Evolutionary conservation across 1,140 invertebrate genomes (phyloP).

Genomic region (Kradibia gibbosae): DNA sequence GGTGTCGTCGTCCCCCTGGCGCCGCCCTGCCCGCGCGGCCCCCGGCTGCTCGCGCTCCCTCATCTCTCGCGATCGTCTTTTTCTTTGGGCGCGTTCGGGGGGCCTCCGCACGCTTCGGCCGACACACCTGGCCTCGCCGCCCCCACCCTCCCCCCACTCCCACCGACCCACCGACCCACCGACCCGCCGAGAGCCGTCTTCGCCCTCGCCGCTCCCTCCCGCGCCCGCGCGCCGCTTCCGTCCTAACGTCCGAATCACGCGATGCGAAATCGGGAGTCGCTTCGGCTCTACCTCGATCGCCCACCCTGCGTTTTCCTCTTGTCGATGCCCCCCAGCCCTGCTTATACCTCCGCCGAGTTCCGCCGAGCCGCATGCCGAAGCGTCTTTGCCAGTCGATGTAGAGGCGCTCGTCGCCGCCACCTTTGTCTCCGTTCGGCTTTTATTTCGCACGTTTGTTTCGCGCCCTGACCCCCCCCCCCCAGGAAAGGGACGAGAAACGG

Average conservation of each 20-base stretch:
- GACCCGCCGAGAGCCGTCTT: background rate
- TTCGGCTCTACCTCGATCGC: slow-evolving; percentile 38
- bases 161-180: slow-evolving; percentile 16
- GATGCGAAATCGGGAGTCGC: slow-evolving; percentile 60
- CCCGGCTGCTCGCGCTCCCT: background rate
- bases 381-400: too few species aligned
- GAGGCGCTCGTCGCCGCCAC: too few species aligned
- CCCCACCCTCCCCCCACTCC: slow-evolving; percentile 34
- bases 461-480: too few species aligned
- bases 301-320: slow-evolving; percentile 56
- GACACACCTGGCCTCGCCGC: slow-evolving; percentile 13
- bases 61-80: slow-evolving; percentile 33
- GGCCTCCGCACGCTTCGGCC: background rate
- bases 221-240: slow-evolving; percentile 46
- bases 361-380: background rate
- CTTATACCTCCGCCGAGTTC: background rate
- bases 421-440: too few species aligned
- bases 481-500: too few species aligned
- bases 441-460: too few species aligned
- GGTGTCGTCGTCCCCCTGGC: slow-evolving; percentile 52
- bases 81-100: slow-evolving; percentile 27
- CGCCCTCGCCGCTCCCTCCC: background rate
- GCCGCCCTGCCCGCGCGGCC: slow-evolving; percentile 8
- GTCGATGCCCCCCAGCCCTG: slow-evolving; percentile 21
- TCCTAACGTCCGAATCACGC: slow-evolving; percentile 57